Conservation (phyloP, 2,113 vertebrate genomes). For the Phrynosoma blainvillii region DNA sequence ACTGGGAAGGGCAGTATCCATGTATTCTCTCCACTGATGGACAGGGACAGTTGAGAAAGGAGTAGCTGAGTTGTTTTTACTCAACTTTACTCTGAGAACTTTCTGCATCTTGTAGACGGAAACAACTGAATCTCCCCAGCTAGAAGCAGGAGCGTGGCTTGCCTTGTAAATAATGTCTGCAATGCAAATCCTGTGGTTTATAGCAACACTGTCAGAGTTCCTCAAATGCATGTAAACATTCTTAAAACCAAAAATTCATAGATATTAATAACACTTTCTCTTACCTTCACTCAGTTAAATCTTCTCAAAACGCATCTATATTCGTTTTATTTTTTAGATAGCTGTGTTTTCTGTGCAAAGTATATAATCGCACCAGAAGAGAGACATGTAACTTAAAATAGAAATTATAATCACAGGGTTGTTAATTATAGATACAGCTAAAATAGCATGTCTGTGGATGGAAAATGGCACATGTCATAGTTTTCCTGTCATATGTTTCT, state of each 20-base stretch:
- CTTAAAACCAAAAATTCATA: not conserved
- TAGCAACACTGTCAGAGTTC: not conserved
- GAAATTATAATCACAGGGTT: slow-evolving; percentile 2
- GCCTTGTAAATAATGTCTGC: rapidly evolving
- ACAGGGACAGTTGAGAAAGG: not conserved
- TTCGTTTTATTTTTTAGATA: not conserved
- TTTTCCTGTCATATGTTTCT: slow-evolving; percentile 8
- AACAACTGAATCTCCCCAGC: not conserved
- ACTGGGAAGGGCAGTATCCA: not conserved
- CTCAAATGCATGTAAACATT: not conserved
- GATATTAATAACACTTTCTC: not conserved
- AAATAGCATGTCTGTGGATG: not conserved
- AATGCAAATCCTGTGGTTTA: rapidly evolving
- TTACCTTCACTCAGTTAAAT: not conserved
- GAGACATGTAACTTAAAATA: not conserved
- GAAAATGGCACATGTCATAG: not conserved
- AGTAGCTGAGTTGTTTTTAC: not conserved
- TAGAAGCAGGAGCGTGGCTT: not conserved
- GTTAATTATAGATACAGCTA: slow-evolving; percentile 26
- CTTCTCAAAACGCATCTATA: not conserved
- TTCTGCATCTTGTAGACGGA: not conserved
- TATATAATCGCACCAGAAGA: not conserved
- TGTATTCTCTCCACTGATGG: not conserved
- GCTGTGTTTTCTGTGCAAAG: not conserved
- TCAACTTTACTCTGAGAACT: not conserved